phyloP scores from a whole-genome alignment of 2,797 vertebrate species.

The Otus scops region DNA sequence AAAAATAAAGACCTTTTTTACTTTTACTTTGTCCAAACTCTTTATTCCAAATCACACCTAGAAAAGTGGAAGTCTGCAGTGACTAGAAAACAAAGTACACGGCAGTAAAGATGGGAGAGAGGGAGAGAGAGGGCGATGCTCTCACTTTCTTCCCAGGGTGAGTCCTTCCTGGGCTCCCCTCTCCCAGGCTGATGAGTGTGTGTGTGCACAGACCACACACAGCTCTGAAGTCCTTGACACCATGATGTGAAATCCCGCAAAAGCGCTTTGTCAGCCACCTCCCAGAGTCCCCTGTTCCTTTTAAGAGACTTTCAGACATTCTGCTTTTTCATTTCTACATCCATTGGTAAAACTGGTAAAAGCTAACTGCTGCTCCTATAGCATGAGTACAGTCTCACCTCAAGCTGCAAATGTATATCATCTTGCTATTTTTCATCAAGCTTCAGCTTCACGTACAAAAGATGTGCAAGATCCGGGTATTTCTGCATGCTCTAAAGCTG shows the following conservation, averaged over 20 bases:
- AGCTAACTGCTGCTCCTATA: background rate
- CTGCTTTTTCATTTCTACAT: background rate
- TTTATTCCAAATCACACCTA: background rate
- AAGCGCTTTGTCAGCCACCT: background rate
- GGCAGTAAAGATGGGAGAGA: background rate
- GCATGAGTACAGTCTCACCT: background rate
- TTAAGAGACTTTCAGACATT: background rate
- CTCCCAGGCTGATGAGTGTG: fast-evolving
- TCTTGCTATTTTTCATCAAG: background rate
- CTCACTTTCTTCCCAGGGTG: background rate
- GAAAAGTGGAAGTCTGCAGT: background rate
- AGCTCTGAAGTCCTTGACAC: background rate
- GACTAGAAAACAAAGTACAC: background rate
- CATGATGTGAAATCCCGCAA: background rate
- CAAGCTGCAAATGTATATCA: background rate
- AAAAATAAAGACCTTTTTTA: constrained; percentile 14
- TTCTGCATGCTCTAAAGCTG: background rate
- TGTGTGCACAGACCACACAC: background rate
- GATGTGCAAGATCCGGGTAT: background rate
- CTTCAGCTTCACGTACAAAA: background rate
- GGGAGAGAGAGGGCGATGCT: fast-evolving
- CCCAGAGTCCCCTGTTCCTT: background rate
- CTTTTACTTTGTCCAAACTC: background rate
- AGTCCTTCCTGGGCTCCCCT: background rate
- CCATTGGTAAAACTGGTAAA: background rate